Evolutionary conservation across 1,140 invertebrate species (phyloP).

Genomic region (Tyrophagus putrescentiae): DNA sequence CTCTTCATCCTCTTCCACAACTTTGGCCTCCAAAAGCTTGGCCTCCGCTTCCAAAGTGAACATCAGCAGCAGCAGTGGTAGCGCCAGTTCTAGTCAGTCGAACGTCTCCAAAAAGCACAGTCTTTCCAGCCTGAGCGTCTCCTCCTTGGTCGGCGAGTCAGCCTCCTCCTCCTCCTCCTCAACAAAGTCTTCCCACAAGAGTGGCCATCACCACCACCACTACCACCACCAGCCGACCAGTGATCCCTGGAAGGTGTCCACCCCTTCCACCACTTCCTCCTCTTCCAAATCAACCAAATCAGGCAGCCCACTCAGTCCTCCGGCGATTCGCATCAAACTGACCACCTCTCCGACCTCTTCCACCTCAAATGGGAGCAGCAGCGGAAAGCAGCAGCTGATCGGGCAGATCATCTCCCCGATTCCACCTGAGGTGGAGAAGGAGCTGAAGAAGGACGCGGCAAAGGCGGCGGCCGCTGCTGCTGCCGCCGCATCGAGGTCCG

Average conservation of each 20-base stretch:
- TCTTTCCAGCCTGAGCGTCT: too few species aligned
- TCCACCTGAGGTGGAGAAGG: background rate
- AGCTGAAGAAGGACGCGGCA: background rate
- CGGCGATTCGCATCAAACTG: conserved; percentile 17
- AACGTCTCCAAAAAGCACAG: too few species aligned
- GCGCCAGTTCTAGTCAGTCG: too few species aligned
- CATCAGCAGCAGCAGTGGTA: background rate
- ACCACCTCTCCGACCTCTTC: conserved; percentile 5
- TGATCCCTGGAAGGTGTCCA: background rate
- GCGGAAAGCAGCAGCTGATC: background rate
- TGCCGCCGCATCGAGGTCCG: background rate
- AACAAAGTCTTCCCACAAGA: background rate
- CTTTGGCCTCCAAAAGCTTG: background rate
- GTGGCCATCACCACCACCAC: background rate
- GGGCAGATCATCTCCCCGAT: conserved; percentile 1
- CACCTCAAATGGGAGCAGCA: background rate
- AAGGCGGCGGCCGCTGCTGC: background rate
- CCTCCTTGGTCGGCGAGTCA: too few species aligned
- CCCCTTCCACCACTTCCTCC: background rate
- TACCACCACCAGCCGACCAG: background rate
- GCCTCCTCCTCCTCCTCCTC: conserved; percentile 1
- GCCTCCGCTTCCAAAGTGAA: background rate
- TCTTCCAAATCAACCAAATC: background rate
- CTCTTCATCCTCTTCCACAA: background rate
- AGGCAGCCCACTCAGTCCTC: conserved; percentile 7